Conservation (phyloP, 1,140 invertebrate species). For the Drosophila elegans region DNA sequence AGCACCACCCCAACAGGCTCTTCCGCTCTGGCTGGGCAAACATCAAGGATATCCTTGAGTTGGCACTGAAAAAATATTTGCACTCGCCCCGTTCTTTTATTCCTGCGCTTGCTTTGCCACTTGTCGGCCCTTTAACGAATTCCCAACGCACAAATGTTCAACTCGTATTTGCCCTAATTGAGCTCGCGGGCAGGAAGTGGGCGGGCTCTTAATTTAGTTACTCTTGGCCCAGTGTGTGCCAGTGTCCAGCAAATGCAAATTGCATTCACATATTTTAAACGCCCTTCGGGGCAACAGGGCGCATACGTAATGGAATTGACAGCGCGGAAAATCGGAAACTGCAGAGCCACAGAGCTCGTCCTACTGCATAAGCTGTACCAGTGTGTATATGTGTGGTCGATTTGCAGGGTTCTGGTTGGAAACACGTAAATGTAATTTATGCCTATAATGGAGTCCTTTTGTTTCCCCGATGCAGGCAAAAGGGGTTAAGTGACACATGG, state of each 20-base stretch:
- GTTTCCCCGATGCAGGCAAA: slow-evolving; percentile 5
- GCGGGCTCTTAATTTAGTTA: slow-evolving; percentile 42
- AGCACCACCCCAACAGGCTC: background rate
- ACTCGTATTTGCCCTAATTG: slow-evolving; percentile 37
- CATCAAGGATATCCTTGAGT: slow-evolving; percentile 80
- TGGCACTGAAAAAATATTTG: slow-evolving; percentile 78
- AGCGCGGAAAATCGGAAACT: slow-evolving; percentile 68
- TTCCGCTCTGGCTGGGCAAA: slow-evolving; percentile 50
- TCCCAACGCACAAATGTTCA: slow-evolving; percentile 24
- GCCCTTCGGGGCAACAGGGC: slow-evolving; percentile 29
- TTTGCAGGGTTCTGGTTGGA: slow-evolving; percentile 2
- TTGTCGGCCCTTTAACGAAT: slow-evolving; percentile 8
- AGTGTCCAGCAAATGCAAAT: slow-evolving; percentile 56
- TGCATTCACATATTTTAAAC: slow-evolving; percentile 62
- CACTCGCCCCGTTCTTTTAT: slow-evolving; percentile 30
- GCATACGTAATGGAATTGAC: slow-evolving; percentile 70
- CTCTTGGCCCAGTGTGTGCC: slow-evolving; percentile 14
- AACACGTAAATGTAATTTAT: slow-evolving; percentile 62
- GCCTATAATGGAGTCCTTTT: slow-evolving; percentile 53
- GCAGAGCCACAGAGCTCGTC: slow-evolving; percentile 25
- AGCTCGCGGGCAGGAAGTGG: slow-evolving; percentile 14
- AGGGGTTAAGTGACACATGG: slow-evolving; percentile 15
- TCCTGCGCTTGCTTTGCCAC: slow-evolving; percentile 13
- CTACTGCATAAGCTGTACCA: background rate
- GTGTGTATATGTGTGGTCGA: slow-evolving; percentile 12